Evolutionary conservation across 1,140 invertebrate species (phyloP), one percentile per base, ranked within the genome.

Genomic region (Hyposmocoma kahamanoa): DNA sequence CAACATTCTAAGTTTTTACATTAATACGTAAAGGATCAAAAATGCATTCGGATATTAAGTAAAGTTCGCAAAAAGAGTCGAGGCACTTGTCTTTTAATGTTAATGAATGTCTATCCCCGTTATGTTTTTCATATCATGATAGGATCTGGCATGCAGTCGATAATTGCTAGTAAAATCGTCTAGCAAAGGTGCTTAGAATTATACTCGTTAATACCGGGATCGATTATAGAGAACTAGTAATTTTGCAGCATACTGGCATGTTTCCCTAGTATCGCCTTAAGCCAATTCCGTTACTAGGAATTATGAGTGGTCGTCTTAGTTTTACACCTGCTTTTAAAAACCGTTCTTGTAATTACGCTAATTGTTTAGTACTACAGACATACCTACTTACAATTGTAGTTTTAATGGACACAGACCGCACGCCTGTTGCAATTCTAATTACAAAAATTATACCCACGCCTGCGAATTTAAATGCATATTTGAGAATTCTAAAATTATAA

Each of bases 201-300:
- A 71, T 72, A 70, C 57, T 36, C 15, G 32, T 36, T 13, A n/a
- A 11, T 17, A 36, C 15, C 69, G 60, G 69, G 67, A 70, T 78
- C 68, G 71, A 78, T 81, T 81, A 81, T 36, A 36, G 57, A 66
- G 64, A 69, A 74, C 66, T 53, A 74, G 75, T 74, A 79, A 80
- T 83, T 79, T 79, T 57, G 62, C 71, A 73, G 69, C 63, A 67
- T 65, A 77, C 70, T 68, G 71, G 62, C 74, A 77, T 61, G 76
- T 71, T 83, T 84, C 73, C 69, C 67, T 72, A 74, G 62, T 68
- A 67, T 70, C 63, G 73, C 72, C 74, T 70, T 70, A 71, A 77
- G 74, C 74, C 64, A 70, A 69, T 76, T 72, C 73, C 73, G 77
- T 81, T 81, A 78, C 73, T 68, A 73, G 68, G 71, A 80, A 84